phyloP scores from a whole-genome alignment of 2,888 invertebrate genomes.

The Agrochola lychnidis region DNA sequence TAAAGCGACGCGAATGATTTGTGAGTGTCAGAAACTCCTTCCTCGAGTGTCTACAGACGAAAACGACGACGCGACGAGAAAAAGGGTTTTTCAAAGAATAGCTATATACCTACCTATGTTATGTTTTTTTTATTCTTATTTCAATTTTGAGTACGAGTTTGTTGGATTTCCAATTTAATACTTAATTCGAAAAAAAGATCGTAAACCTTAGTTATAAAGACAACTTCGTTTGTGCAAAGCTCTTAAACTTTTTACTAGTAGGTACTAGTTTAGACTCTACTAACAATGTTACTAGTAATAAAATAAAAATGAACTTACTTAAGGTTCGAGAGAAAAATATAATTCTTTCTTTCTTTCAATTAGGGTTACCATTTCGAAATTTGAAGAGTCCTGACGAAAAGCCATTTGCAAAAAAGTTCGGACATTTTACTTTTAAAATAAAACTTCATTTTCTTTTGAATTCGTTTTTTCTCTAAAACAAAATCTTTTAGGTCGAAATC shows the following conservation, averaged over 20 bases:
- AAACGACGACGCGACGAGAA: not conserved
- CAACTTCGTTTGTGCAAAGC: slow-evolving; percentile 16
- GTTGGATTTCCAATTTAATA: not conserved
- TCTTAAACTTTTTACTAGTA: slow-evolving; percentile 19
- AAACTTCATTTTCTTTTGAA: not conserved
- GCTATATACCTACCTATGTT: not conserved
- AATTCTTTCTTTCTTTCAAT: not conserved
- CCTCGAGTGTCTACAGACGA: not conserved
- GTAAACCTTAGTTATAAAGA: slow-evolving; percentile 1
- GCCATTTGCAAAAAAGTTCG: not conserved
- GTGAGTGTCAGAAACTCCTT: not conserved
- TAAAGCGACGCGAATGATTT: not conserved
- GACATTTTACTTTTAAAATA: not conserved
- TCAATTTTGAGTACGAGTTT: not conserved
- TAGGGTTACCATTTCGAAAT: not conserved
- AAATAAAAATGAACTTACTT: not conserved
- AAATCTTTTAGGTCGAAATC: not conserved
- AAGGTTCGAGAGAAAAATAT: not conserved
- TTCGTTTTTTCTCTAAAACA: not conserved
- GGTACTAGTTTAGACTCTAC: not conserved
- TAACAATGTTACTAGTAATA: slow-evolving; percentile 4
- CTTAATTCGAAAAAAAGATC: slow-evolving; percentile 11
- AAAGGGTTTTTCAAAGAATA: not conserved
- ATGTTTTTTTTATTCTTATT: not conserved
- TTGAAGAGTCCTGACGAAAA: not conserved